Evolutionary conservation across 2,888 invertebrate species (phyloP).

Genomic region (Incurvaria masculella): DNA sequence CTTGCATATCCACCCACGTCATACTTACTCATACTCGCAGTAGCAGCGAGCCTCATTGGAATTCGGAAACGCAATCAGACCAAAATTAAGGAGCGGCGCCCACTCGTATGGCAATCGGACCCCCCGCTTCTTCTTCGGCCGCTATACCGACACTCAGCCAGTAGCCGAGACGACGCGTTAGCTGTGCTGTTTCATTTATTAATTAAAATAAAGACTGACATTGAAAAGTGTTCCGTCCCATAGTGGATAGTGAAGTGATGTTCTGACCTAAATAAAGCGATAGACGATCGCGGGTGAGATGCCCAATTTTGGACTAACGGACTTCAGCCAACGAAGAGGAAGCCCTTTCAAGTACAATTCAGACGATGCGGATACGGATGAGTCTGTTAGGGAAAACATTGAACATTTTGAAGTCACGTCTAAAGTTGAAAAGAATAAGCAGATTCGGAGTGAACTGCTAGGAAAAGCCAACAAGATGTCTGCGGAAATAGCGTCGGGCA

Average conservation of each 20-base stretch:
- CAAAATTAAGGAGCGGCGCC: constrained; percentile 52
- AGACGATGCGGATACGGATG: constrained; percentile 21
- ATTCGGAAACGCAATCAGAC: constrained; percentile 40
- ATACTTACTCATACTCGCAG: too few species aligned
- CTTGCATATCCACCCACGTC: neutral
- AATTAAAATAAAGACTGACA: neutral
- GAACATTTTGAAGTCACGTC: constrained; percentile 21
- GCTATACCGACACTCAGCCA: neutral
- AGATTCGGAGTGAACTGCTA: constrained; percentile 37
- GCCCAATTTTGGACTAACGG: too few species aligned
- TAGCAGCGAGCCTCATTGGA: neutral
- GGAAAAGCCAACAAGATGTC: constrained; percentile 43
- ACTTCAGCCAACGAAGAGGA: constrained; percentile 32
- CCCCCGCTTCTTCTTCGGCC: neutral
- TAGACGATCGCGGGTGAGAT: neutral
- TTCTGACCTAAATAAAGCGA: neutral
- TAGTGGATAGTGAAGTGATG: neutral
- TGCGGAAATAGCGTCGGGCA: constrained; percentile 39
- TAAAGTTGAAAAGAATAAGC: constrained; percentile 36
- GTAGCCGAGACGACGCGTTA: neutral
- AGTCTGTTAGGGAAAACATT: constrained; percentile 27
- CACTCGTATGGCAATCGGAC: constrained; percentile 22
- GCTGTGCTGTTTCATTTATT: neutral
- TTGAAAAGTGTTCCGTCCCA: neutral
- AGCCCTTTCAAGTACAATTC: constrained; percentile 27